Evolutionary conservation across 2,888 invertebrate genomes (phyloP).

Genomic region (Melanophora roralis): DNA sequence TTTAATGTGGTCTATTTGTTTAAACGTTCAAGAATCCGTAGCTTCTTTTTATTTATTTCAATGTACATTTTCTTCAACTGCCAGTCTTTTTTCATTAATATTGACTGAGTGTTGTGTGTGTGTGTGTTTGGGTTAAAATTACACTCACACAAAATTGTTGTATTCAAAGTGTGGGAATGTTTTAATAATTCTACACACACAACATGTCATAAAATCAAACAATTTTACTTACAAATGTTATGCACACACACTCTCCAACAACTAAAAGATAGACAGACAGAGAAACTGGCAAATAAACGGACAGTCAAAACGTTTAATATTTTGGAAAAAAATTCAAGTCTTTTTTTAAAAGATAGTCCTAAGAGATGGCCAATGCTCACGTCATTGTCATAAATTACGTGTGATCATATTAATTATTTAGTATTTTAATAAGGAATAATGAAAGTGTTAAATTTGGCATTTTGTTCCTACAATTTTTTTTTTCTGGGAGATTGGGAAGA

Average conservation of each 20-base stretch:
- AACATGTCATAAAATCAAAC: slow-evolving; percentile 63
- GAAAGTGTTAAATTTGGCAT: no score
- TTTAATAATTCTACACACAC: slow-evolving; percentile 70
- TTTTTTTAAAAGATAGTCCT: no score
- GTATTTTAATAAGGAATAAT: no score
- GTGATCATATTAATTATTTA: no score
- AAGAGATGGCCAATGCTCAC: no score
- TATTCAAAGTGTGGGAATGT: slow-evolving; percentile 70
- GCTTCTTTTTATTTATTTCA: slow-evolving; percentile 24
- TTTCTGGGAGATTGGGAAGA: no score
- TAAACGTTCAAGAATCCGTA: slow-evolving; percentile 58
- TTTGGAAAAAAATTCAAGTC: slow-evolving; percentile 14
- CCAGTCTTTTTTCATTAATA: slow-evolving; percentile 28
- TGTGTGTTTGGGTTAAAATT: slow-evolving; percentile 21
- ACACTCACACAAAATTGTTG: background rate
- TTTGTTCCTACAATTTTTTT: no score
- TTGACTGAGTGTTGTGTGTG: slow-evolving; percentile 10
- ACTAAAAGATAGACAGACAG: slow-evolving; percentile 19
- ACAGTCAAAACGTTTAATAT: slow-evolving; percentile 14
- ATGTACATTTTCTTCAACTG: background rate
- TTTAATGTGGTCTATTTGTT: slow-evolving; percentile 61
- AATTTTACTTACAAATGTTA: slow-evolving; percentile 56
- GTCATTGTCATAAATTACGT: no score
- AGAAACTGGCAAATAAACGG: background rate
- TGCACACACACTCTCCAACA: slow-evolving; percentile 24